Evolutionary conservation across 2,113 vertebrate species (phyloP).

Genomic region (Puntigrus tetrazona): DNA sequence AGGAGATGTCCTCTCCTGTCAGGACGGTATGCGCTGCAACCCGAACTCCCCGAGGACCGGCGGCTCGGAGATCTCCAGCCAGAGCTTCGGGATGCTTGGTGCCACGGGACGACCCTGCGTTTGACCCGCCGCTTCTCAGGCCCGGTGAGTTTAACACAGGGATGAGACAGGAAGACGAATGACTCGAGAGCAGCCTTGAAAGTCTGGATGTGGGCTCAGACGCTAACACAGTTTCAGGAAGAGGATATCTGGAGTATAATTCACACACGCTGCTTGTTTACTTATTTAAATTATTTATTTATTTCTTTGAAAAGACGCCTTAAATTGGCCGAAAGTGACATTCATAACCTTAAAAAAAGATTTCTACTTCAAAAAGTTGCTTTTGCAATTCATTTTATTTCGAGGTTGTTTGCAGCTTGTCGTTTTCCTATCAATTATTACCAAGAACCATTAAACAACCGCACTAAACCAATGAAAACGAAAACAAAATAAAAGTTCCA

Average conservation of each 20-base stretch:
- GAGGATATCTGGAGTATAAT: neutral
- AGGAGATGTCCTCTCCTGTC: conserved; percentile 69
- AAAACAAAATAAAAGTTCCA: neutral
- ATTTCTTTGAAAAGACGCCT: neutral
- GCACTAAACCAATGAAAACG: too few relatives aligned
- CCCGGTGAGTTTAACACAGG: neutral
- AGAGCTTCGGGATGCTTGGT: conserved; percentile 52
- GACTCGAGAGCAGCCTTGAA: neutral
- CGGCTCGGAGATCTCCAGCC: conserved; percentile 58
- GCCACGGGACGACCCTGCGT: conserved; percentile 8
- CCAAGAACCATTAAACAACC: too few relatives aligned
- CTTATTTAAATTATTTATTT: neutral
- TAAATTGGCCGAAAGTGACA: neutral
- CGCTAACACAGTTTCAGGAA: neutral
- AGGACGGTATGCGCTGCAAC: conserved; percentile 71
- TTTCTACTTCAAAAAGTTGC: too few relatives aligned
- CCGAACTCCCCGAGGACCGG: conserved; percentile 67
- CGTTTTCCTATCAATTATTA: too few relatives aligned
- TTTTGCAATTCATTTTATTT: too few relatives aligned
- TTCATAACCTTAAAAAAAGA: neutral
- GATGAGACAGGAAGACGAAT: conserved; percentile 40
- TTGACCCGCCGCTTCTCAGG: conserved; percentile 21
- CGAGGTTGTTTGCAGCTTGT: too few relatives aligned
- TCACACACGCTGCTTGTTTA: neutral
- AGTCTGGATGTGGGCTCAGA: neutral